These are phyloP conservation scores for Tetrao urogallus DNA, from an alignment of 2,113 vertebrate species.

Conservation along the genomic window DNA sequence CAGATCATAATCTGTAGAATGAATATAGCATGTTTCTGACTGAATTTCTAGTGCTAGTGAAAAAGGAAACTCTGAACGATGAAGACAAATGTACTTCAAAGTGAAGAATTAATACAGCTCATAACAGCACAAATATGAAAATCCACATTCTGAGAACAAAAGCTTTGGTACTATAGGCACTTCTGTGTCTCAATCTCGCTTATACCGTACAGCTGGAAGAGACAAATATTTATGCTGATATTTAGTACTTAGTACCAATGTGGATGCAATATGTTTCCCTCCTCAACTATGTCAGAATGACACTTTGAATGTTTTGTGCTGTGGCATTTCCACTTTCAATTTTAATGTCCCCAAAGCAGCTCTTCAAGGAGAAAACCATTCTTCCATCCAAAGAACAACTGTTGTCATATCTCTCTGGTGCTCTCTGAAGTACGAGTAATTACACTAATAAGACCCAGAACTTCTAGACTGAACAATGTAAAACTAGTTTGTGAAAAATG, in stretches of 20 bases:
- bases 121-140: slow-evolving; percentile 4
- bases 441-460: not conserved
- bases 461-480: not conserved
- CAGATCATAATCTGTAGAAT: slow-evolving; percentile 46
- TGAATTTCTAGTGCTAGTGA: slow-evolving; percentile 33
- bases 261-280: not conserved
- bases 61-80: slow-evolving; percentile 10
- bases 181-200: not conserved
- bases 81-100: slow-evolving; percentile 51
- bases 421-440: slow-evolving; percentile 24
- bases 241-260: not conserved
- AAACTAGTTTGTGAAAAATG: not conserved
- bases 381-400: slow-evolving; percentile 1
- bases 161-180: not conserved
- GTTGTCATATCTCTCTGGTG: slow-evolving; percentile 5
- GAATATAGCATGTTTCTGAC: slow-evolving; percentile 1
- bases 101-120: slow-evolving; percentile 26
- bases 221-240: slow-evolving; percentile 24
- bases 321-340: not conserved
- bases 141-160: slow-evolving; percentile 2
- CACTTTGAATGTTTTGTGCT: not conserved
- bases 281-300: not conserved
- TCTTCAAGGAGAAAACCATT: not conserved
- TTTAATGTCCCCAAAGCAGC: not conserved
- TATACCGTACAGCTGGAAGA: not conserved